Percentiles rank a stretch among this genome's conserved stretches.
These are phyloP conservation scores for Spongilla lacustris DNA, from an alignment of 37 sponge, comb jelly and placozoan species.

Conservation along the genomic window DNA sequence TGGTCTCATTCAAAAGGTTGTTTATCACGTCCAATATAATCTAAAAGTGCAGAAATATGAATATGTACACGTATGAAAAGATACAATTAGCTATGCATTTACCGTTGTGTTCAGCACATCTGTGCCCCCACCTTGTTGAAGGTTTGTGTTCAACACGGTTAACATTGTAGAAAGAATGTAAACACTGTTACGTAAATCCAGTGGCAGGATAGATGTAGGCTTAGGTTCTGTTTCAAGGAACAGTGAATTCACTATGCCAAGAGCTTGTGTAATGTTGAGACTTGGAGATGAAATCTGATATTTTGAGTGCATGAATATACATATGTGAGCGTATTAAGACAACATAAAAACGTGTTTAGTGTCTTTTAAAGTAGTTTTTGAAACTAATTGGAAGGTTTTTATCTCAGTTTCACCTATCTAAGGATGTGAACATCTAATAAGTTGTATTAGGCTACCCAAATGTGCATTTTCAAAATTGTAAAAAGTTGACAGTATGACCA, in stretches of 20 bases:
- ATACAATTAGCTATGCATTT: too few relatives aligned
- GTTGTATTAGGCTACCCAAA: too few relatives aligned
- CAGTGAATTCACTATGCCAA: neutral
- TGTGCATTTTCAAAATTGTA: too few relatives aligned
- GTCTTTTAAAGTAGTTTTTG: too few relatives aligned
- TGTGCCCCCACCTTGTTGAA: neutral
- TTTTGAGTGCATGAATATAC: too few relatives aligned
- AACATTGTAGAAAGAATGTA: neutral
- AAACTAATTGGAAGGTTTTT: too few relatives aligned
- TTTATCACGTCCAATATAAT: conserved; percentile 11
- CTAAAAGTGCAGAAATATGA: neutral
- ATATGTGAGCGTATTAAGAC: too few relatives aligned
- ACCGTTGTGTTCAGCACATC: neutral
- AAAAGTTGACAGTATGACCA: too few relatives aligned
- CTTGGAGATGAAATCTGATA: neutral
- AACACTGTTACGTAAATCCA: neutral
- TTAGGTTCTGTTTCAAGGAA: neutral
- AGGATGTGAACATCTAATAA: too few relatives aligned
- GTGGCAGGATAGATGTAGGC: neutral
- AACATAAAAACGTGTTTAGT: too few relatives aligned
- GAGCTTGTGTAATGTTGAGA: neutral
- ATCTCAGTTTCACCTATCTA: too few relatives aligned
- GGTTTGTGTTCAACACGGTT: neutral
- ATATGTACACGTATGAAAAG: neutral
- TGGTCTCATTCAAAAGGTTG: conserved; percentile 9